Conservation (phyloP, 2,888 invertebrate species). For the Kuschelorhynchus macadamiae region DNA sequence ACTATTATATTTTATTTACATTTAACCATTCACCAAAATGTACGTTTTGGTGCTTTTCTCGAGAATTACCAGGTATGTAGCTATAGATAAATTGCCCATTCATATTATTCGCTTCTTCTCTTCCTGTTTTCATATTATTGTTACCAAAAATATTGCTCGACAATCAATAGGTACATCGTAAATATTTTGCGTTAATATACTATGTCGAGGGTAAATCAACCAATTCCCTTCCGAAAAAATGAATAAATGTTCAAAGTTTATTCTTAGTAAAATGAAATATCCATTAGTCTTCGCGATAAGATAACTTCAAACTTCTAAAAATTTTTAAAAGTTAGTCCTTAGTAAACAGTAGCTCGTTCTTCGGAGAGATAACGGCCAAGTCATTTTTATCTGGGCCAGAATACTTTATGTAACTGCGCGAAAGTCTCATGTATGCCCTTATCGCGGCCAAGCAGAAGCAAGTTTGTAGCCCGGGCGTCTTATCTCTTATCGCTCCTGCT, state of each 20-base stretch:
- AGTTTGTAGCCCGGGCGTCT: conserved; percentile 46
- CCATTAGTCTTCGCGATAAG: conserved; percentile 48
- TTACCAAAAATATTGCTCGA: too few species aligned
- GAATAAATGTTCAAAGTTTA: conserved; percentile 37
- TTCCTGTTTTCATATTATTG: too few species aligned
- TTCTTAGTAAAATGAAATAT: conserved; percentile 43
- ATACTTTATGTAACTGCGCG: conserved; percentile 51
- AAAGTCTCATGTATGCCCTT: conserved; percentile 49
- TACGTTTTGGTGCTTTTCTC: too few species aligned
- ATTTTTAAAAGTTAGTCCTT: conserved; percentile 47
- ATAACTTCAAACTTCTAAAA: conserved; percentile 43
- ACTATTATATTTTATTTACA: too few species aligned
- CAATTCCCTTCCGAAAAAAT: conserved; percentile 19
- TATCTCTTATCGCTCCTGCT: conserved; percentile 44
- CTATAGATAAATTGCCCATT: too few species aligned
- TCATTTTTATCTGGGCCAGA: conserved; percentile 49
- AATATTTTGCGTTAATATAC: too few species aligned
- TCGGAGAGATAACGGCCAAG: conserved; percentile 40
- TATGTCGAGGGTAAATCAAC: neutral
- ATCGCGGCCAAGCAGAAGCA: conserved; percentile 48
- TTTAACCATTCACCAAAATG: too few species aligned
- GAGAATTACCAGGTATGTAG: too few species aligned
- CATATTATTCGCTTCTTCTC: too few species aligned
- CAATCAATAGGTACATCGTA: too few species aligned
- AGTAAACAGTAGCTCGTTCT: conserved; percentile 47